Percentiles rank a stretch among this genome's conserved stretches.
These are phyloP conservation scores for Ondatra zibethicus DNA, from an alignment of 2,113 vertebrate species.

Conservation along the genomic window DNA sequence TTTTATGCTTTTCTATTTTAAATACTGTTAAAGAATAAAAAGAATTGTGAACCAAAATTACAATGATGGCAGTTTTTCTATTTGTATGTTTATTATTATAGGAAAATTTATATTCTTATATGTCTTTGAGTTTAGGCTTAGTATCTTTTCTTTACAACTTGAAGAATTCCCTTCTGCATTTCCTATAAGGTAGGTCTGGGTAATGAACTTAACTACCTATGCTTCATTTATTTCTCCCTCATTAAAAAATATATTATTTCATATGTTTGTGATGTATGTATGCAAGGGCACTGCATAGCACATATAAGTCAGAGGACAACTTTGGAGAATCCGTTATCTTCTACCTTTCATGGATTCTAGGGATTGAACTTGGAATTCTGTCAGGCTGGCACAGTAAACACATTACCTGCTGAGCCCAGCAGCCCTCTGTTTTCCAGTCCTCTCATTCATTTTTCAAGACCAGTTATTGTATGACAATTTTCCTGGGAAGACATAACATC, in stretches of 20 bases:
- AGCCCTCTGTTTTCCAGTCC: neutral
- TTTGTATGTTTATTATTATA: conserved; percentile 27
- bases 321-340: neutral
- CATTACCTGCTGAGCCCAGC: neutral
- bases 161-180: neutral
- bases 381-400: neutral
- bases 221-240: neutral
- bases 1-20: conserved; percentile 55
- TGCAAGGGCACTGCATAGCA: neutral
- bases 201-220: neutral
- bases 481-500: neutral
- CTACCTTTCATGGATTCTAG: neutral
- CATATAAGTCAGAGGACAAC: neutral
- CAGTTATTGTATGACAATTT: neutral
- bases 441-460: neutral
- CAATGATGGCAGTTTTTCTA: neutral
- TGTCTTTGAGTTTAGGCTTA: neutral
- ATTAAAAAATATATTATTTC: neutral
- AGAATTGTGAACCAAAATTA: conserved; percentile 32
- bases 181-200: neutral
- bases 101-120: neutral
- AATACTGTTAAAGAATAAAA: conserved; percentile 41
- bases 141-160: neutral
- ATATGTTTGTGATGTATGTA: neutral
- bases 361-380: neutral